Conservation (phyloP, 2,888 invertebrate genomes). For the Synergus gifuensis region DNA sequence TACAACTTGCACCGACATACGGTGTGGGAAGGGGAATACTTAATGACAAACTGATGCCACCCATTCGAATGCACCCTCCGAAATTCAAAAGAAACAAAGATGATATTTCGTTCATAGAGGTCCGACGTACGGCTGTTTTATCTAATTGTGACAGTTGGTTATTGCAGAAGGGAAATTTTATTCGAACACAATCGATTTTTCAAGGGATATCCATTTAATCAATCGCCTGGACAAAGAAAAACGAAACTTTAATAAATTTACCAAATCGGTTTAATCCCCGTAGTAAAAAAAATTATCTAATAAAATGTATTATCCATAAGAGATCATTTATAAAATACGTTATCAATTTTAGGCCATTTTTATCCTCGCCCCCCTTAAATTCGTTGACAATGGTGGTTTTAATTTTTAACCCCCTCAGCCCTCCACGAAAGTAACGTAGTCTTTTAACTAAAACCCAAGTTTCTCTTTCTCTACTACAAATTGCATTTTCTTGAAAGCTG, state of each 20-base stretch:
- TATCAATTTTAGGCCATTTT: too few species aligned
- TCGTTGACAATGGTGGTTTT: too few species aligned
- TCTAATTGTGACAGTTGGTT: neutral
- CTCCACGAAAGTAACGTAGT: too few species aligned
- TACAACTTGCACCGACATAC: neutral
- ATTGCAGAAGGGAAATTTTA: neutral
- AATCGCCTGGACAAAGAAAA: neutral
- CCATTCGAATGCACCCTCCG: neutral
- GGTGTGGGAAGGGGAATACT: slow-evolving; percentile 5
- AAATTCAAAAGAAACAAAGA: slow-evolving; percentile 6
- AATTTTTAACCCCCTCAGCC: too few species aligned
- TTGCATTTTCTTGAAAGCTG: too few species aligned
- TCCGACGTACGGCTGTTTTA: neutral
- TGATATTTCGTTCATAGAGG: neutral
- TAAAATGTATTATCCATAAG: neutral
- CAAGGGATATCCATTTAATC: neutral
- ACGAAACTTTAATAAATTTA: neutral
- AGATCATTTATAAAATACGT: too few species aligned
- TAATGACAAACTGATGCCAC: slow-evolving; percentile 5
- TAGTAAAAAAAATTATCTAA: neutral
- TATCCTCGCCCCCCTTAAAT: too few species aligned
- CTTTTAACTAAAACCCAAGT: too few species aligned
- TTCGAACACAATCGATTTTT: neutral
- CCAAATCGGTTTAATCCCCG: neutral
- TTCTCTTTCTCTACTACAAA: too few species aligned